A percentile compares a stretch with the other conserved stretches of the same genome.
These are phyloP conservation scores for Semnornis frantzii DNA, from an alignment of 2,113 vertebrate species.

Conservation along the genomic window DNA sequence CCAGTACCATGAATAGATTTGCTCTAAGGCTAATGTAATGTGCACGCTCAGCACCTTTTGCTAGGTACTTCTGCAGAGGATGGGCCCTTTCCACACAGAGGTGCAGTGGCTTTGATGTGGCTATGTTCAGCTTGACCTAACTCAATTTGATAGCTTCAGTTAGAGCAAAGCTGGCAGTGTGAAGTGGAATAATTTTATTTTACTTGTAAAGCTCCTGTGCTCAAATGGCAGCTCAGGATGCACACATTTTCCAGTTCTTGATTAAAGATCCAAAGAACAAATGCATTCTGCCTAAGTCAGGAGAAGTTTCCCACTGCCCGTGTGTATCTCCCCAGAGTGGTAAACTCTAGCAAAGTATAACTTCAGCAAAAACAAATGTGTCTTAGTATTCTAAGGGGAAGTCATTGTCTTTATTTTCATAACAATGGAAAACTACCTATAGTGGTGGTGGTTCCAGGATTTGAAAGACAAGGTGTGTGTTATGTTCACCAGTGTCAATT, in stretches of 20 bases:
- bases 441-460: neutral
- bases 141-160: slow-evolving; percentile 19
- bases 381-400: neutral
- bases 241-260: slow-evolving; percentile 57
- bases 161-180: neutral
- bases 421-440: neutral
- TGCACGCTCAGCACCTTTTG: slow-evolving; percentile 47
- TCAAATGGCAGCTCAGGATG: slow-evolving; percentile 68
- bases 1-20: neutral
- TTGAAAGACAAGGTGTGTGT: neutral
- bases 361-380: slow-evolving; percentile 4
- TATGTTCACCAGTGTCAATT: neutral
- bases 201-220: slow-evolving; percentile 46
- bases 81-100: neutral
- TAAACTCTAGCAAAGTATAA: slow-evolving; percentile 4
- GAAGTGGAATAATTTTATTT: slow-evolving; percentile 25
- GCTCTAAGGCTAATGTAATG: slow-evolving; percentile 27
- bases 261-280: slow-evolving; percentile 65
- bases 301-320: no score
- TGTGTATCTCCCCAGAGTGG: slow-evolving; percentile 23
- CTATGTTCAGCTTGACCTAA: neutral
- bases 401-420: neutral
- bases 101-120: slow-evolving; percentile 61
- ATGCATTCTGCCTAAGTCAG: neutral
- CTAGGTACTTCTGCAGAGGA: neutral